Conservation (phyloP, 2,113 vertebrate species). For the Ictalurus furcatus region DNA sequence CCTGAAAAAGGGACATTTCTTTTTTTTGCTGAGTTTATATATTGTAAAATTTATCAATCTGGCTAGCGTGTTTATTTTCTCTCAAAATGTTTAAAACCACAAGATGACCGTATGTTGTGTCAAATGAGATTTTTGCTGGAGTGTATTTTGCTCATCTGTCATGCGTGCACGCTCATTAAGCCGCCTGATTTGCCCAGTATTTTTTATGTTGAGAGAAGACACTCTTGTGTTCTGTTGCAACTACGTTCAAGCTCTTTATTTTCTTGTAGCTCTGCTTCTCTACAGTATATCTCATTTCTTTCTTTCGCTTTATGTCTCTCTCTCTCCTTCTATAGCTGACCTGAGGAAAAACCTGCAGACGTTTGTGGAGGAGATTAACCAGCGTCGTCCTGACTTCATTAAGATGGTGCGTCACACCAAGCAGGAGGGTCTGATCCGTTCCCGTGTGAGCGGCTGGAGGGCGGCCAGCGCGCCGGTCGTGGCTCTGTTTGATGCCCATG, state of each 20-base stretch:
- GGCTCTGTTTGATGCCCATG: conserved; percentile 94
- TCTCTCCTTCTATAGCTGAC: conserved; percentile 76
- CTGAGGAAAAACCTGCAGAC: conserved; percentile 87
- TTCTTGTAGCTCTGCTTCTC: not conserved
- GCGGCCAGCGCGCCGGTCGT: conserved; percentile 88
- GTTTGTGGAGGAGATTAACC: conserved; percentile 88
- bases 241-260: not conserved
- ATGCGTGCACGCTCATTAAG: no score
- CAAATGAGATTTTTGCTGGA: not conserved
- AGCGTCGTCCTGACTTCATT: conserved; percentile 84
- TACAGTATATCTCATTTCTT: not conserved
- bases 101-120: not conserved
- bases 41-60: not conserved
- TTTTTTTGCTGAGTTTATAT: no score
- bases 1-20: no score
- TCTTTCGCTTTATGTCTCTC: not conserved
- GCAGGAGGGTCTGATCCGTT: conserved; percentile 94
- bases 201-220: no score
- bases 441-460: conserved; percentile 94
- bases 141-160: no score
- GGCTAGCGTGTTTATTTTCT: not conserved
- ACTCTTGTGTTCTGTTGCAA: not conserved
- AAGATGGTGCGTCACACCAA: conserved; percentile 88
- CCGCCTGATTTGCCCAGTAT: not conserved
- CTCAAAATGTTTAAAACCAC: not conserved